Evolutionary conservation across 2,888 invertebrate genomes (phyloP).

Genomic region (Morinoia aosen): DNA sequence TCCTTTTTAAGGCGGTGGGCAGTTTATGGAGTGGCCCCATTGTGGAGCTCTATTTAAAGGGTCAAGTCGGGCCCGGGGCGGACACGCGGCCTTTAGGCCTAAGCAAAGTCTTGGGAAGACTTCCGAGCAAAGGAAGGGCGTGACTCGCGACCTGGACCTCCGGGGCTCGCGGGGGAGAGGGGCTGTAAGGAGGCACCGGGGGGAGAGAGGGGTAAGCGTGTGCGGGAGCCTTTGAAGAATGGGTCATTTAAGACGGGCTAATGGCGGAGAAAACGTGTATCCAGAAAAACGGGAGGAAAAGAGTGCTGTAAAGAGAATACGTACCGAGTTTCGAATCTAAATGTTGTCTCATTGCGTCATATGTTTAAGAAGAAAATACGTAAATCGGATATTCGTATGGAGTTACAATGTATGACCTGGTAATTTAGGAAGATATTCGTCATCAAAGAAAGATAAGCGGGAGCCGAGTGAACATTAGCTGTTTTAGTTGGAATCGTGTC

Average conservation of each 20-base stretch:
- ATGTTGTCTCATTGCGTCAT: background rate
- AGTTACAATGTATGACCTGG: background rate
- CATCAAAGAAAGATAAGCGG: background rate
- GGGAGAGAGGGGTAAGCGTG: background rate
- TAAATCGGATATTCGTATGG: background rate
- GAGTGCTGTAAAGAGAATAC: background rate
- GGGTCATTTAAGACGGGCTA: background rate
- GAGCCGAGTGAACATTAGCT: background rate
- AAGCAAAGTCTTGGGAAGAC: slow-evolving; percentile 19
- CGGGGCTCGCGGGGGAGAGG: slow-evolving; percentile 7
- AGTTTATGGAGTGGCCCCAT: slow-evolving; percentile 25
- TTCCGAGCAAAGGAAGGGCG: background rate
- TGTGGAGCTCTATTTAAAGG: slow-evolving; percentile 39
- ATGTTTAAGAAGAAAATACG: background rate
- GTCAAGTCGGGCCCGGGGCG: slow-evolving; percentile 20
- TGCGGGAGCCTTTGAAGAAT: background rate
- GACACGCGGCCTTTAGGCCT: slow-evolving; percentile 43
- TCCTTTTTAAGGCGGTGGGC: slow-evolving; percentile 10
- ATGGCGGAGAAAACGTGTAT: background rate
- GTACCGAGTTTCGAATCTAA: background rate
- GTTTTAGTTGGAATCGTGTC: no score
- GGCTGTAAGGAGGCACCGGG: background rate
- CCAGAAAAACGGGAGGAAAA: background rate
- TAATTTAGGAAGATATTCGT: background rate
- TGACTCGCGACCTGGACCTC: background rate